phyloP scores from a whole-genome alignment of 2,113 vertebrate species.

The Dermatemys mawii region DNA sequence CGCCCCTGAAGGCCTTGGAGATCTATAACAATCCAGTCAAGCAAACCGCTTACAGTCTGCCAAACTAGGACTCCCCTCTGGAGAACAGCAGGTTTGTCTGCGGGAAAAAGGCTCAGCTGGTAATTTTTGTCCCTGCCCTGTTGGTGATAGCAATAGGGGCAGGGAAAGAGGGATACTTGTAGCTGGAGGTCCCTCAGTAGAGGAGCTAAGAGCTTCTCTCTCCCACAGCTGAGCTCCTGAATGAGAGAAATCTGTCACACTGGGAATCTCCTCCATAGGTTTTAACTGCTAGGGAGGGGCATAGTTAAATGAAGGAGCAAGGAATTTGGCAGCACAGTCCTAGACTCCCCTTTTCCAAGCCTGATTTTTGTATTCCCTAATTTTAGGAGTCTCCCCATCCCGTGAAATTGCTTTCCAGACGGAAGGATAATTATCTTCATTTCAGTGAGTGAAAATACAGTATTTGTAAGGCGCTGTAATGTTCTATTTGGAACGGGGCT shows the following conservation, averaged over 20 bases:
- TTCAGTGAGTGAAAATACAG: neutral
- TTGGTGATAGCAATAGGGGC: neutral
- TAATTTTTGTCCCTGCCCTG: neutral
- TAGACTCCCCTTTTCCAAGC: neutral
- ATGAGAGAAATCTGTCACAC: too few relatives aligned
- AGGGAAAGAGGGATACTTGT: neutral
- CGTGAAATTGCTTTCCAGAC: neutral
- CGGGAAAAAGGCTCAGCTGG: neutral
- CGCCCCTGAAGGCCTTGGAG: neutral
- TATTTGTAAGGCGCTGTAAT: neutral
- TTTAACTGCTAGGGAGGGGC: neutral
- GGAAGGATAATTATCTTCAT: neutral
- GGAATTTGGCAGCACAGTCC: neutral
- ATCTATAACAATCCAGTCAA: neutral
- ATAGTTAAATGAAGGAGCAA: neutral
- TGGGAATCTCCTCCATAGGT: too few relatives aligned
- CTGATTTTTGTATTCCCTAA: neutral
- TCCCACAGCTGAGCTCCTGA: neutral
- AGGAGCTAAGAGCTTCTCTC: neutral
- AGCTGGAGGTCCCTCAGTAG: neutral
- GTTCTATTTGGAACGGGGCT: neutral
- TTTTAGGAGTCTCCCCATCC: neutral
- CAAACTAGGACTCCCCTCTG: neutral
- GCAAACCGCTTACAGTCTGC: rapidly evolving
- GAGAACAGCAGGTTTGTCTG: rapidly evolving